Evolutionary conservation across 2,113 vertebrate genomes (phyloP), one percentile per base, ranked within the genome.

Genomic region (Myanophis thanlyinensis): DNA sequence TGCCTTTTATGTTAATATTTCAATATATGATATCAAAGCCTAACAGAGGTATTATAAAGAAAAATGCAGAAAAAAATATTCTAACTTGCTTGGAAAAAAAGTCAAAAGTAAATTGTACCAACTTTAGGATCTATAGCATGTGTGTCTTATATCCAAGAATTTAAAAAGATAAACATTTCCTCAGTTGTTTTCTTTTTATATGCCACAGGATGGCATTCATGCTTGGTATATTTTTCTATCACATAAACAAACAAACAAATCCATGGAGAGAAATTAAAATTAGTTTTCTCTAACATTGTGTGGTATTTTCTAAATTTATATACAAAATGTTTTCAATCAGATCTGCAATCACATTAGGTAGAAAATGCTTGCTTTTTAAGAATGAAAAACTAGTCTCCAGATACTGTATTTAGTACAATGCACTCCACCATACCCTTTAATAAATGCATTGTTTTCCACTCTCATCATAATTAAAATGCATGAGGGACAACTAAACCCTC

Each of bases 161-260:
- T 95, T 51, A 90, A 40, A 52, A 48, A 52, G 25, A n/a, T 73
- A 73, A 90, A n/a, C 20, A 90, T 80, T 90, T 51, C 49, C n/a
- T 35, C n/a, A 62, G 2, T 48, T 46, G 27, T 30, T 88, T 51
- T 59, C n/a, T 46, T 62, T 7, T 62, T 1, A n/a, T 2, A 0
- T 5, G 91, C 97, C 97, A 94, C 97, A 46, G 1, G 97, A 89
- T 94, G 97, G 97, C 97, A 97, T 95, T 88, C 95, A 95, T 86
- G 90, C 23, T 85, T 30, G 5, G 67, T 20, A 73, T 73, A 35
- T 20, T 73, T 73, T 73, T 73, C 15, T 80, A 40, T 13, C 67
- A 80, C n/a, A 35, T 73, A 73, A 80, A 80, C 15, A 80, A n/a
- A 62, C 25, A 59, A 59, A 73, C n/a, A 20, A 23, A 49, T 1